Evolutionary conservation across 35 echinoderm and acorn worm species (phyloP).

Genomic region (Ophioderma brevispina): DNA sequence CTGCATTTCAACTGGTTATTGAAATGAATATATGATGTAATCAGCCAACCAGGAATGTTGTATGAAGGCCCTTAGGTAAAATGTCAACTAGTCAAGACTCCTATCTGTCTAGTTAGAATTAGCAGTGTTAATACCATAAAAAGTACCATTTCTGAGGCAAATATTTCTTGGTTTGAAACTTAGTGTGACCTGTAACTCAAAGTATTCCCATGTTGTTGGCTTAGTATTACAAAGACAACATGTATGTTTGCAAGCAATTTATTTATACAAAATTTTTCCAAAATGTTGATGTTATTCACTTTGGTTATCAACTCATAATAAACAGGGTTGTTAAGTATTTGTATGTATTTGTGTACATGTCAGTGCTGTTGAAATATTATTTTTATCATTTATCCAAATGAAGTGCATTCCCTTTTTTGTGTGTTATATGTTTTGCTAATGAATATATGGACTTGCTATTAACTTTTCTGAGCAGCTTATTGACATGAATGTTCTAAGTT

Average conservation of each 20-base stretch:
- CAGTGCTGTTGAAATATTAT: too few species aligned
- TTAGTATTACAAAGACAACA: background rate
- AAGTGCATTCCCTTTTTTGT: background rate
- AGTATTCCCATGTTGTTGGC: constrained; percentile 2
- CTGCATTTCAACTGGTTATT: too few species aligned
- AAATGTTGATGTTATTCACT: background rate
- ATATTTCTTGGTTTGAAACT: constrained; percentile 2
- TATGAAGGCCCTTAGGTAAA: too few species aligned
- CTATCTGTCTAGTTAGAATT: too few species aligned
- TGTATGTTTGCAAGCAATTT: constrained; percentile 14
- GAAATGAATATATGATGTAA: too few species aligned
- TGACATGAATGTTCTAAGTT: background rate
- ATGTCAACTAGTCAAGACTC: too few species aligned
- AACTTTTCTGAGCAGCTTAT: background rate
- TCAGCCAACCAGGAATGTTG: too few species aligned
- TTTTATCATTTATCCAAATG: background rate
- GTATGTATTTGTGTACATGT: background rate
- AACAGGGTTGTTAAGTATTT: background rate
- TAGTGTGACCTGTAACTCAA: background rate
- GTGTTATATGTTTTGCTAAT: background rate
- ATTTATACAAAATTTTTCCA: background rate
- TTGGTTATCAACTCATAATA: background rate
- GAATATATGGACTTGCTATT: background rate
- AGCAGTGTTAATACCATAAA: too few species aligned
- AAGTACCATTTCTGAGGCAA: background rate